phyloP scores from a whole-genome alignment of 1,140 invertebrate species.

The Camponotus pennsylvanicus region DNA sequence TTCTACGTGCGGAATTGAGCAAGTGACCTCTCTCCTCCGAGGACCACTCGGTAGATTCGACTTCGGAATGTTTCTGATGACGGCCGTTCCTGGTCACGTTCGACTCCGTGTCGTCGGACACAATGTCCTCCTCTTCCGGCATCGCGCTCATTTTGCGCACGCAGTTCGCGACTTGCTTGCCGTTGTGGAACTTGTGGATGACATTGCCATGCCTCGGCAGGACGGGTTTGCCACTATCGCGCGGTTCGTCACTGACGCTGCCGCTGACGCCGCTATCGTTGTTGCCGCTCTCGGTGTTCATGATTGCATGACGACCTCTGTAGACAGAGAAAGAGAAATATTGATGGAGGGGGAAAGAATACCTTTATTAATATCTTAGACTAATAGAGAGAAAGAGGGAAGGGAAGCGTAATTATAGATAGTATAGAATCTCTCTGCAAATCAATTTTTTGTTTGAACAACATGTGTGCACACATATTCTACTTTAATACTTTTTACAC shows the following conservation, averaged over 20 bases:
- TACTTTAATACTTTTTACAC: too few species aligned
- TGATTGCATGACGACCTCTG: slow-evolving; percentile 69
- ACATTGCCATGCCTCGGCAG: slow-evolving; percentile 47
- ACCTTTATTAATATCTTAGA: neutral
- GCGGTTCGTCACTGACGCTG: slow-evolving; percentile 40
- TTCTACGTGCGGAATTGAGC: slow-evolving; percentile 69
- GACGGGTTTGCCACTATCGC: slow-evolving; percentile 42
- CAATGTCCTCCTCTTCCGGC: slow-evolving; percentile 80
- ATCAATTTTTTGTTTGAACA: too few species aligned
- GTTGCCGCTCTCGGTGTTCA: slow-evolving; percentile 66
- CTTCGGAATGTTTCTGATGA: slow-evolving; percentile 66
- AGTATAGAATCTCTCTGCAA: too few species aligned
- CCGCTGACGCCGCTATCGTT: slow-evolving; percentile 50
- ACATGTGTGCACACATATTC: too few species aligned
- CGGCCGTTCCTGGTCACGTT: slow-evolving; percentile 62
- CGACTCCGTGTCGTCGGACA: slow-evolving; percentile 78
- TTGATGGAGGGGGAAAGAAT: neutral
- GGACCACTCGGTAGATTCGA: slow-evolving; percentile 72
- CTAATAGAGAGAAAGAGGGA: too few species aligned
- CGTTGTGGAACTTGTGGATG: slow-evolving; percentile 53
- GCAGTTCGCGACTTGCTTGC: slow-evolving; percentile 57
- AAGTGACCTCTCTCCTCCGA: slow-evolving; percentile 79
- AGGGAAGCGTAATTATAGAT: too few species aligned
- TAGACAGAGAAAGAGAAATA: slow-evolving; percentile 33
- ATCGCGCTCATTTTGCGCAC: slow-evolving; percentile 82